Evolutionary conservation across 2,888 invertebrate species (phyloP).

Genomic region (Melolontha melolontha): DNA sequence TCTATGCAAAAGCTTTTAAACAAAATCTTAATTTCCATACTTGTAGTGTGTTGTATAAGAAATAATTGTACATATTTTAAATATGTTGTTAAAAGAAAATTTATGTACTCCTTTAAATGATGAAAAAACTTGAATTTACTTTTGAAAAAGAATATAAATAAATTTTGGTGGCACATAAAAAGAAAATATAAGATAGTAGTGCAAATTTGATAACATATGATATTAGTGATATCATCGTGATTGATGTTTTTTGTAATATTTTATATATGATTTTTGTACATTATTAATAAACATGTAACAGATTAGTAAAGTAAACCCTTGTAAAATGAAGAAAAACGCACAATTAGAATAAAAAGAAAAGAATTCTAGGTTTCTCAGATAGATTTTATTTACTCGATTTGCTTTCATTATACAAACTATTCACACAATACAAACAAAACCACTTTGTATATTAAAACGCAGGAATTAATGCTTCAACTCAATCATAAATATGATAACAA

Average conservation of each 20-base stretch:
- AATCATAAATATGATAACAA: too few species aligned
- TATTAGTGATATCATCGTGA: constrained; percentile 20
- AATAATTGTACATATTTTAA: constrained; percentile 27
- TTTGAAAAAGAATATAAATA: not conserved
- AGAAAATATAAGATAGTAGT: not conserved
- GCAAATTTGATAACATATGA: constrained; percentile 9
- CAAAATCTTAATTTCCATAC: constrained; percentile 13
- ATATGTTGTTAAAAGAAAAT: constrained; percentile 10
- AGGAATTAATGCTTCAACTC: too few species aligned
- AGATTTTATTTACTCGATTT: too few species aligned
- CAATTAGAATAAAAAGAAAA: constrained; percentile 27
- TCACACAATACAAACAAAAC: too few species aligned
- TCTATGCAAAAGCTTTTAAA: not conserved
- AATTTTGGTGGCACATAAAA: too few species aligned
- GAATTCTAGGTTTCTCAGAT: too few species aligned
- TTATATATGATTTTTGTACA: constrained; percentile 26
- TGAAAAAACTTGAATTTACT: not conserved
- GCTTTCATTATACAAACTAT: too few species aligned
- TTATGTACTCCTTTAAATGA: constrained; percentile 19
- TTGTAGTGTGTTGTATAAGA: constrained; percentile 18
- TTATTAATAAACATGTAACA: constrained; percentile 14
- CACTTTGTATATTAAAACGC: too few species aligned
- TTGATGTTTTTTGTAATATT: constrained; percentile 2
- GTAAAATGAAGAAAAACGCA: constrained; percentile 19
- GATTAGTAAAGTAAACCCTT: not conserved